Percentiles rank a stretch among this genome's conserved stretches.
Conservation (phyloP, 2,113 vertebrate species). For the Ceyx cyanopectus region DNA sequence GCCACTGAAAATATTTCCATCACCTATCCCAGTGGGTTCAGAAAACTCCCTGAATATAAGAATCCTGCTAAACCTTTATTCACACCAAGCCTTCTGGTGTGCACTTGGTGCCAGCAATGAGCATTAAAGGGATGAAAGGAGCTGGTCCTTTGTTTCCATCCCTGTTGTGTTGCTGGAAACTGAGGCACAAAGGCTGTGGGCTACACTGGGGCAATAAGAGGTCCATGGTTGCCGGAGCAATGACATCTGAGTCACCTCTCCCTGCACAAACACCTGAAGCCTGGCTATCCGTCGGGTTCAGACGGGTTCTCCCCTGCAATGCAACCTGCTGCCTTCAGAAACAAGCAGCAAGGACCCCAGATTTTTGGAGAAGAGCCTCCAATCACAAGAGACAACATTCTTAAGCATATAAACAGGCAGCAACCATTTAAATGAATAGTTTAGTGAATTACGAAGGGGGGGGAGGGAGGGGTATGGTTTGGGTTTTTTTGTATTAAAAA, state of each 20-base stretch:
- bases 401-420: background rate
- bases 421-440: background rate
- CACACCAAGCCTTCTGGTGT: background rate
- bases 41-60: background rate
- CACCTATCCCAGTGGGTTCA: background rate
- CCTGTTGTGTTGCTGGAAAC: background rate
- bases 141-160: background rate
- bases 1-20: background rate
- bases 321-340: background rate
- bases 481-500: background rate
- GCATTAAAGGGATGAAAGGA: accelerated
- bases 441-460: background rate
- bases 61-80: background rate
- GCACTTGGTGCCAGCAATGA: background rate
- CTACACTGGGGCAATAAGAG: accelerated
- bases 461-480: background rate
- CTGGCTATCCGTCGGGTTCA: accelerated
- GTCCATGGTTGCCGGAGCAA: background rate
- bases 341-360: background rate
- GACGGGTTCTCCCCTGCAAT: accelerated
- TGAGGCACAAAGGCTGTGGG: background rate
- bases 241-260: background rate
- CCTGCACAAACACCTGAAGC: background rate
- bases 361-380: background rate
- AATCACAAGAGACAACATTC: background rate